Evolutionary conservation across 2,888 invertebrate genomes (phyloP).

Genomic region (Lumbricus terrestris): DNA sequence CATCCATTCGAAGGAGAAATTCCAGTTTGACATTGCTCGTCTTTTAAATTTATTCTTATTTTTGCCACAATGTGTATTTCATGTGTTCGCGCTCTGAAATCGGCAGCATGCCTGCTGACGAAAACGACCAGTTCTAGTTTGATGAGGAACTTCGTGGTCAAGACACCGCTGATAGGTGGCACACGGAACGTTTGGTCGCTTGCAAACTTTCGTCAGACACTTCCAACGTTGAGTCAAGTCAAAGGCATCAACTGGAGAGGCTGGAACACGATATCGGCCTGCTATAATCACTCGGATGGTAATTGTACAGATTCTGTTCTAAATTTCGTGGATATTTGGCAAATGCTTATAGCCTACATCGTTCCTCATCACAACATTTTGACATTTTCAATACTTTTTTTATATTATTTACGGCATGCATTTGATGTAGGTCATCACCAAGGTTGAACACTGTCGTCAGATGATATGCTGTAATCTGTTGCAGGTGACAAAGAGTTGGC

Average conservation of each 20-base stretch:
- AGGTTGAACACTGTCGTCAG: neutral
- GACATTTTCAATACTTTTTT: too few relatives aligned
- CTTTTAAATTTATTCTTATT: too few relatives aligned
- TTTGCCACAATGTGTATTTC: neutral
- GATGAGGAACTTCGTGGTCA: neutral
- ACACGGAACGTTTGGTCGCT: neutral
- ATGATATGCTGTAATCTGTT: neutral
- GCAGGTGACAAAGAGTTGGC: conserved; percentile 66
- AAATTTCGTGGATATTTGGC: neutral
- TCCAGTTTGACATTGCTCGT: neutral
- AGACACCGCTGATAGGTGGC: neutral
- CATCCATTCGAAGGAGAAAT: neutral
- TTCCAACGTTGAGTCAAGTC: neutral
- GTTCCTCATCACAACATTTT: too few relatives aligned
- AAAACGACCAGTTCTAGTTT: neutral
- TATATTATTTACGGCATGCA: too few relatives aligned
- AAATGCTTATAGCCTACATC: neutral
- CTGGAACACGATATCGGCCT: neutral
- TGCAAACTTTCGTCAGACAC: neutral
- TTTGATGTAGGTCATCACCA: neutral
- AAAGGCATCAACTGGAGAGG: conserved; percentile 3
- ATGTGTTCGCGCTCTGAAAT: neutral
- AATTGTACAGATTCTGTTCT: neutral
- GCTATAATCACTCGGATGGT: neutral
- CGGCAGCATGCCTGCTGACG: neutral